phyloP scores from a whole-genome alignment of 2,888 invertebrate species.

The Pseudococcus jackbeardsleyi region DNA sequence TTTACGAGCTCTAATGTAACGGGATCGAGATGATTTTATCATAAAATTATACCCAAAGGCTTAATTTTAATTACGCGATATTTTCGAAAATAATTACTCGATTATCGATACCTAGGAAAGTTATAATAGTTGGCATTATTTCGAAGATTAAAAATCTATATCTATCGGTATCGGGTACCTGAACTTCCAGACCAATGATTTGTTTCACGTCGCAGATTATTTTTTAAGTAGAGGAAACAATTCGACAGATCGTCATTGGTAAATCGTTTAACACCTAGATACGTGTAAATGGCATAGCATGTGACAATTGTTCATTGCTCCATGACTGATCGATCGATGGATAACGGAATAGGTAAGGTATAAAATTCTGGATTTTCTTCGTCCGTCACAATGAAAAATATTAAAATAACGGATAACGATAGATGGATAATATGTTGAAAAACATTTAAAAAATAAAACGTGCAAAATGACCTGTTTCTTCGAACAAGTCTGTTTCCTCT shows the following conservation, averaged over 20 bases:
- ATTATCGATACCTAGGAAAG: background rate
- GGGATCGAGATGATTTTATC: conserved; percentile 23
- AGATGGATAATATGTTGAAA: background rate
- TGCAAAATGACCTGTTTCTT: conserved; percentile 63
- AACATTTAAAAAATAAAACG: conserved; percentile 49
- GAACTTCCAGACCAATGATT: too few species aligned
- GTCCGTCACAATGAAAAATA: background rate
- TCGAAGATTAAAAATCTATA: background rate
- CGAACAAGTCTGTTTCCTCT: conserved; percentile 60
- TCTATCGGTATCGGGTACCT: background rate
- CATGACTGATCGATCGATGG: background rate
- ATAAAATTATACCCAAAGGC: background rate
- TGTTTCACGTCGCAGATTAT: background rate
- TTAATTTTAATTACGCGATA: conserved; percentile 24
- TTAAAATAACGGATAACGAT: conserved; percentile 18
- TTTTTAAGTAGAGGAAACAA: background rate
- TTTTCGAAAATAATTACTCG: conserved; percentile 15
- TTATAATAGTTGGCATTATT: background rate
- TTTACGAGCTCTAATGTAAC: conserved; percentile 15
- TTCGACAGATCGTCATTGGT: background rate
- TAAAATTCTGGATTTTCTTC: background rate
- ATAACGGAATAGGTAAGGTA: conserved; percentile 6
- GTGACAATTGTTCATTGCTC: background rate
- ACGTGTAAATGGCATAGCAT: background rate
- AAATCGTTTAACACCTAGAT: background rate